Evolutionary conservation across 2,888 invertebrate species (phyloP).

Genomic region (Cheilosia impressa): DNA sequence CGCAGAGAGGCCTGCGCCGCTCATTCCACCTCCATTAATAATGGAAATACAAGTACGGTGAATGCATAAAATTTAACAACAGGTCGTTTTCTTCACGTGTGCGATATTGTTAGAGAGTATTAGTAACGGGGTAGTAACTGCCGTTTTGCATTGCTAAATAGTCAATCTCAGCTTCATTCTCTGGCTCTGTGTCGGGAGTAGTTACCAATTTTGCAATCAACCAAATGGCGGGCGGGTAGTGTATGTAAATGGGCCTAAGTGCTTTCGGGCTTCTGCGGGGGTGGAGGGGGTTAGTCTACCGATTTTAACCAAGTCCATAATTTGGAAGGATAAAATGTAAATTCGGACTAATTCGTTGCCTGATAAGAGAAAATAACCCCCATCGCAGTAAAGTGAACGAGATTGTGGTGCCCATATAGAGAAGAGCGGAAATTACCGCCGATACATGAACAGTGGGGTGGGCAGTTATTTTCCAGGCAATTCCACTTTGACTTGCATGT

Average conservation of each 20-base stretch:
- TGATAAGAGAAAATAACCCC: slow-evolving; percentile 59
- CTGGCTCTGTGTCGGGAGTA: slow-evolving; percentile 19
- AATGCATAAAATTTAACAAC: slow-evolving; percentile 71
- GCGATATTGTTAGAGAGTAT: background rate
- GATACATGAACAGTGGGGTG: slow-evolving; percentile 31
- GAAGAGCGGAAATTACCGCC: background rate
- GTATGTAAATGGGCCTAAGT: slow-evolving; percentile 1
- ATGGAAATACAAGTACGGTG: slow-evolving; percentile 53
- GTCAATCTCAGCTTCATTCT: slow-evolving; percentile 61
- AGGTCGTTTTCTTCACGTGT: slow-evolving; percentile 62
- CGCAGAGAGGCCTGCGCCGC: background rate
- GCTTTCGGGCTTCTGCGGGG: slow-evolving; percentile 3
- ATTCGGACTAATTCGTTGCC: slow-evolving; percentile 60
- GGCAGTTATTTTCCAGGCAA: background rate
- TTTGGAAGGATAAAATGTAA: slow-evolving; percentile 68
- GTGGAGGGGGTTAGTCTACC: slow-evolving; percentile 12
- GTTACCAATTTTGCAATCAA: slow-evolving; percentile 54
- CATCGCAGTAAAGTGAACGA: slow-evolving; percentile 43
- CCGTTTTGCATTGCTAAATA: slow-evolving; percentile 67
- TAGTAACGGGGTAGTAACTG: slow-evolving; percentile 31
- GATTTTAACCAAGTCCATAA: slow-evolving; percentile 56
- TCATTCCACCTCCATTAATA: slow-evolving; percentile 39
- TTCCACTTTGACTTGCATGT: background rate
- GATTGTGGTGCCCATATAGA: slow-evolving; percentile 25
- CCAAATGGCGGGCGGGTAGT: slow-evolving; percentile 23